Evolutionary conservation across 2,888 invertebrate genomes (phyloP).

Genomic region (Stenoptilia bipunctidactyla): DNA sequence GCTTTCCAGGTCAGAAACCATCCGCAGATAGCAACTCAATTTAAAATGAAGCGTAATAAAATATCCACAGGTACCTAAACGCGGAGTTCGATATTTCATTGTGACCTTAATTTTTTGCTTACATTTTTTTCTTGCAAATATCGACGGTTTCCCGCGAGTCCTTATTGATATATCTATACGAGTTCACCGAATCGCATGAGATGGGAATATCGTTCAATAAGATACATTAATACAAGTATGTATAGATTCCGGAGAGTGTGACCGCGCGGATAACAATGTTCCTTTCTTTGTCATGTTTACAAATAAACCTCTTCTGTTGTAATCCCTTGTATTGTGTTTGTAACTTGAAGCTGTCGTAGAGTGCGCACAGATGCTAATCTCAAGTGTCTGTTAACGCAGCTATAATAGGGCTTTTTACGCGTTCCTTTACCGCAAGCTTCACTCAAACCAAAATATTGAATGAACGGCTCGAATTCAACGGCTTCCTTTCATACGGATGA

Average conservation of each 20-base stretch:
- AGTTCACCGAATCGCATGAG: conserved; percentile 55
- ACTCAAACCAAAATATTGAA: conserved; percentile 29
- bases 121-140: conserved; percentile 8
- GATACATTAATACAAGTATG: conserved; percentile 44
- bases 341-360: conserved; percentile 52
- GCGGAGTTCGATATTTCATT: conserved; percentile 1
- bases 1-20: too few relatives aligned
- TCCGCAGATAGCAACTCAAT: too few relatives aligned
- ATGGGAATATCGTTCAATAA: conserved; percentile 53
- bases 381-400: conserved; percentile 67
- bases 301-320: conserved; percentile 65
- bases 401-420: conserved; percentile 58
- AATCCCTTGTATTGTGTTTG: conserved; percentile 61
- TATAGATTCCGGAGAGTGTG: conserved; percentile 36
- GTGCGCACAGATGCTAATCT: conserved; percentile 68
- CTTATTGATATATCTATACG: conserved; percentile 34
- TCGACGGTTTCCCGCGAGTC: conserved; percentile 24
- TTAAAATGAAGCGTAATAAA: too few relatives aligned
- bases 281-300: conserved; percentile 63
- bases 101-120: conserved; percentile 15
- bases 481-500: conserved; percentile 18
- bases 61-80: background rate
- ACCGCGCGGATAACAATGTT: conserved; percentile 44
- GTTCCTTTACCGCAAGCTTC: conserved; percentile 46
- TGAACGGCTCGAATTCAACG: conserved; percentile 41